Base-by-base conservation (phyloP, 1,140 invertebrate genomes). In the Ceratina japonica region DNA sequence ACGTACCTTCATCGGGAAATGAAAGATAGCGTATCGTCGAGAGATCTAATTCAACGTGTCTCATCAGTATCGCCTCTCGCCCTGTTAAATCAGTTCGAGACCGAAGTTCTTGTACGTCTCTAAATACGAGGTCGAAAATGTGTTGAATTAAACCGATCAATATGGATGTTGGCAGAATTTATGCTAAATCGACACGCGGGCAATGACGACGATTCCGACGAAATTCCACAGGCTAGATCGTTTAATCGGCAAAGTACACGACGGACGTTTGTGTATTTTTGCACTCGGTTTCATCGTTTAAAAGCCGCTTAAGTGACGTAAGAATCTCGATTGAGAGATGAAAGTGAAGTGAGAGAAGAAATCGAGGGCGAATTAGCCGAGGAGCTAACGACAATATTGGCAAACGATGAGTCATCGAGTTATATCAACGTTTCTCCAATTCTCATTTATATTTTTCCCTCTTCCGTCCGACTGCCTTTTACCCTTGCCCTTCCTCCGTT, bases 271-370 rank as follows among this genome's bases (percentile, higher is more conserved):
- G 16, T 63, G 5, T 31, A 20, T 64, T 44, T 44, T 44, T 7
- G 16, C 62, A 2, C 31, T 44, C 31, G 31, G 31, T 64, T 64
- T 64, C 31, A n/a, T 15, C 31, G n/a, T 27, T 24, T 64, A 20
- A 44, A 16, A 31, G 52, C 1, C 16, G 18, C 27, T 27, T 22
- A 62, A 27, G 27, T 70, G 18, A 49, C 37, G 20, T 66, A 66
- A 27, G 65, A 52, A 12, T 68, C 65, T 16, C n/a, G 3, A 52
- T 68, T 27, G 16, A 24, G 13, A 16, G 64, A 51, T 7, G 64
- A 51, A 66, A 66, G 20, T 66, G 16, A 51, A 44, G 37, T 10
- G 37, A 44, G 37, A 66, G 37, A 66, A 51, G 44, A 51, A 66
- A 51, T 51, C 44, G 44, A 51, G 20, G 8, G 44, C 16, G 37